A percentile compares a stretch with the other conserved stretches of the same genome.
Evolutionary conservation across 2,113 vertebrate genomes (phyloP).

Genomic region (Phyllostomus hastatus): DNA sequence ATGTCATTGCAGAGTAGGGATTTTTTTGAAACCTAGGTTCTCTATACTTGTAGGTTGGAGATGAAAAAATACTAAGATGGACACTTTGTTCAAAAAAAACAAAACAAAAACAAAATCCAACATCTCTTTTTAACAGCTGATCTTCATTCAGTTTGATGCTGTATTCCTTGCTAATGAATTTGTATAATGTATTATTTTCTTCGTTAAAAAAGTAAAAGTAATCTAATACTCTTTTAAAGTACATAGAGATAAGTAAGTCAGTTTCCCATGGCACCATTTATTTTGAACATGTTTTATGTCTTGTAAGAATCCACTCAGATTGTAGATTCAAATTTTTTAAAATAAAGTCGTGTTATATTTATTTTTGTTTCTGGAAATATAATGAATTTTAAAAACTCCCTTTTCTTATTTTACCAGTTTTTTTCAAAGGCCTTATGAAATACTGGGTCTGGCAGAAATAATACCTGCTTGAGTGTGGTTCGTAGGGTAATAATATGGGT

Average conservation of each 20-base stretch:
- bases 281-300: neutral
- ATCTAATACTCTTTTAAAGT: neutral
- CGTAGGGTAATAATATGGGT: no score
- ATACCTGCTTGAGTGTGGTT: no score
- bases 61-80: neutral
- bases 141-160: neutral
- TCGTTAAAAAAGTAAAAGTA: neutral
- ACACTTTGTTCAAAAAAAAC: slow-evolving; percentile 8
- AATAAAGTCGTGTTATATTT: neutral
- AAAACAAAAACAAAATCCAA: neutral
- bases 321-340: neutral
- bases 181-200: neutral
- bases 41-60: neutral
- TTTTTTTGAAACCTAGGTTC: neutral
- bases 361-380: slow-evolving; percentile 1
- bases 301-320: slow-evolving; percentile 25
- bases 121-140: neutral
- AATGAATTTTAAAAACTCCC: neutral
- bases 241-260: neutral
- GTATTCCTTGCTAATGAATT: neutral
- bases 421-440: neutral
- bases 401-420: neutral
- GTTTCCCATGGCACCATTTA: neutral
- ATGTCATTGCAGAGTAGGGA: neutral
- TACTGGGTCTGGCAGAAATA: no score